Evolutionary conservation across 92 coral and sea anemone genomes (phyloP), one percentile per base, ranked within the genome.

Genomic region (Pocillopora grandis): DNA sequence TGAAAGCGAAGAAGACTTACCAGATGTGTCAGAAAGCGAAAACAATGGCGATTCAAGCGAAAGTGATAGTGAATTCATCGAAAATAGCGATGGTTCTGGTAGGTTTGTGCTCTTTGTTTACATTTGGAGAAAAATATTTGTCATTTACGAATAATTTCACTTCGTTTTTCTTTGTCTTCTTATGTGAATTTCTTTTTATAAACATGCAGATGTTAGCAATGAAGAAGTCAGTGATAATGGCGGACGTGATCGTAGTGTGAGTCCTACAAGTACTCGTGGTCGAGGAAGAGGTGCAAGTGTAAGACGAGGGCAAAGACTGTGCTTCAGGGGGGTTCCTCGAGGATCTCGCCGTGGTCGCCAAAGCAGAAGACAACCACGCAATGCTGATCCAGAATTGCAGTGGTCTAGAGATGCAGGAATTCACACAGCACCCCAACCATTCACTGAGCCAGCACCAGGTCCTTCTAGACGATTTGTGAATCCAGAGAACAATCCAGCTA

Each of bases 381-480:
- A 71, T 72, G 87, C 67, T 62, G 80, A 73, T 66, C 74, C 72
- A 83, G 87, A 23, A 10, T 17, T 84, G 21, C 70, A 84, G 58
- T 75, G 88, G 82, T 31, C 82, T 19, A 72, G 21, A 75, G 63
- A 84, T 21, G 27, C n/a, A 64, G 37, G 66, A 72, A 20, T 62
- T 10, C 20, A 62, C 64, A 66, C 88, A 31, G 61, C 61, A 14
- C 77, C 19, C 16, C 78, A 49, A 61, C 73, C 10, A 48, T 87
- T 81, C 82, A 23, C 62, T 63, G 21, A 81, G 15, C 58, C 63
- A 65, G 35, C 72, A 35, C 60, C 86, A 65, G 90, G 86, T 76
- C 91, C 87, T n/a, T 76, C 91, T 64, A 63, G 78, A 42, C 68
- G 87, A 61, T 82, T 82, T 73, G 76, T 72, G 18, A 58, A 75